Conservation (phyloP, 1,140 invertebrate species). For the Euschistus heros region DNA sequence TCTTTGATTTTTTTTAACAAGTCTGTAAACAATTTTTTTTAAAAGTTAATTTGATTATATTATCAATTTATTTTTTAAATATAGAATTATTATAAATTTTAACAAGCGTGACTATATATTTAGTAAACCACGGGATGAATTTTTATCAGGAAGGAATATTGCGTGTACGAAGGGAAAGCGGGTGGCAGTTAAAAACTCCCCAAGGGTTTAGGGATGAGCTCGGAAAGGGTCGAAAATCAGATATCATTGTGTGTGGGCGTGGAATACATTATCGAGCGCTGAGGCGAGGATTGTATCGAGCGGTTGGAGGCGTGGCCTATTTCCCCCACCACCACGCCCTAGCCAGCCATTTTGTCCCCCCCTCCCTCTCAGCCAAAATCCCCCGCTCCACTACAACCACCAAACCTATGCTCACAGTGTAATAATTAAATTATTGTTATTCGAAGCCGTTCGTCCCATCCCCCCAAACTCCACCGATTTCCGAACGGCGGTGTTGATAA, state of each 20-base stretch:
- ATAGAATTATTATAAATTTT: too few species aligned
- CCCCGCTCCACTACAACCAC: neutral
- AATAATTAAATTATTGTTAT: slow-evolving; percentile 8
- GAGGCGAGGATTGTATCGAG: slow-evolving; percentile 2
- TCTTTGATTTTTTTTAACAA: too few species aligned
- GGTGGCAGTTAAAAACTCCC: neutral
- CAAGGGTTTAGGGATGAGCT: neutral
- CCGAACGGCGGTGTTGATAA: neutral
- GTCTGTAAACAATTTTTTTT: too few species aligned
- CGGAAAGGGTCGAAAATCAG: slow-evolving; percentile 1
- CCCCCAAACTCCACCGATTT: neutral
- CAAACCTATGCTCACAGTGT: neutral
- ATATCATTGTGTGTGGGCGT: neutral
- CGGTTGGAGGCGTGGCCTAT: neutral
- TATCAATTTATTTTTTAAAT: too few species aligned
- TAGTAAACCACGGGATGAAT: too few species aligned
- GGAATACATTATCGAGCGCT: slow-evolving; percentile 4
- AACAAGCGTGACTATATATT: too few species aligned
- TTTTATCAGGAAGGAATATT: too few species aligned
- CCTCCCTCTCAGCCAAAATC: neutral
- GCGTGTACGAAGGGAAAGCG: neutral
- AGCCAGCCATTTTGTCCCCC: slow-evolving; percentile 14
- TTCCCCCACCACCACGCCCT: neutral
- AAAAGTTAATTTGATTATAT: too few species aligned
- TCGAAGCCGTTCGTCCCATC: neutral